Evolutionary conservation across 2,797 vertebrate genomes (phyloP).

Genomic region (Hippoglossus hippoglossus): DNA sequence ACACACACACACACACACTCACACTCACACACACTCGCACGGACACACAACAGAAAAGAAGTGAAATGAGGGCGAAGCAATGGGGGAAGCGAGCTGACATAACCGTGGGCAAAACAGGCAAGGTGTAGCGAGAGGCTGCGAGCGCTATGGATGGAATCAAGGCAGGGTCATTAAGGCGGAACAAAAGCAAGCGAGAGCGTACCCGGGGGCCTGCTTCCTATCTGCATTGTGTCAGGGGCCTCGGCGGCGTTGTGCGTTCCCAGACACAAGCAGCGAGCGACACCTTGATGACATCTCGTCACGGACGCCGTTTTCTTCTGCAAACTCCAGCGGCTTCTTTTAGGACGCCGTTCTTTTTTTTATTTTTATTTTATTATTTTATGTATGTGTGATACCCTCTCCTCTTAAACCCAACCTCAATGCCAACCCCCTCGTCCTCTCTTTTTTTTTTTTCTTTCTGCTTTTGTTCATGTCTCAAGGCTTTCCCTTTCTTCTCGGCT

Average conservation of each 20-base stretch:
- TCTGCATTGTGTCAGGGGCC: conserved; percentile 57
- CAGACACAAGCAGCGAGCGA: conserved; percentile 70
- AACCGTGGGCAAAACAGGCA: conserved; percentile 81
- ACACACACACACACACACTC: conserved; percentile 32
- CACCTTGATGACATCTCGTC: conserved; percentile 92
- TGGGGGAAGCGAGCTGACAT: conserved; percentile 68
- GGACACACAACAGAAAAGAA: conserved; percentile 49
- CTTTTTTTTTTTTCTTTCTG: conserved; percentile 66
- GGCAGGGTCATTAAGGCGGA: conserved; percentile 87
- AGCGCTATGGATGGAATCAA: conserved; percentile 70
- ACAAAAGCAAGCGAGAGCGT: conserved; percentile 74
- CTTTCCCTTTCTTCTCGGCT: conserved; percentile 90
- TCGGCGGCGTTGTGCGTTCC: conserved; percentile 68
- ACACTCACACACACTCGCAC: conserved; percentile 8
- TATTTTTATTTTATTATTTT: conserved; percentile 44
- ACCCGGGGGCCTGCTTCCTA: conserved; percentile 76
- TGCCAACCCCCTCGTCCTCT: conserved; percentile 73
- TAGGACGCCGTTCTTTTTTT: conserved; percentile 54
- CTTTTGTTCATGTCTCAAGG: conserved; percentile 90
- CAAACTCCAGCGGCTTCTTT: conserved; percentile 87
- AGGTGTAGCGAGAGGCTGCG: conserved; percentile 84
- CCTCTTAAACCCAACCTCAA: conserved; percentile 62
- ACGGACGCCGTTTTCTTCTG: conserved; percentile 87
- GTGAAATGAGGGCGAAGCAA: conserved; percentile 78
- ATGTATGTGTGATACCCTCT: conserved; percentile 58